Percentiles rank a stretch among this genome's conserved stretches.
Conservation (phyloP, 2,888 invertebrate species). For the Mantis religiosa region DNA sequence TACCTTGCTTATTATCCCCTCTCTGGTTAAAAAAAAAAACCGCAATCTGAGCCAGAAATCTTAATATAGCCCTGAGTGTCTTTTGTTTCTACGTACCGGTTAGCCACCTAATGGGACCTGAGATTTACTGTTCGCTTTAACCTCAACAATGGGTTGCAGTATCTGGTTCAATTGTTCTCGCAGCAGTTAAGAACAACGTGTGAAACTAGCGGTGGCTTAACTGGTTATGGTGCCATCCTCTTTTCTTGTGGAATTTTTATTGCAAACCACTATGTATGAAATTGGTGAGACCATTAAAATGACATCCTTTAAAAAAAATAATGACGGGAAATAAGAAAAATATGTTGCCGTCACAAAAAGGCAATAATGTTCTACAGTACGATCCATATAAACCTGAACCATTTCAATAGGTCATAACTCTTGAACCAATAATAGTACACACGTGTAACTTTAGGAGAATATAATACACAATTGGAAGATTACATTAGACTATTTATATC, state of each 20-base stretch:
- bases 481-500: no score
- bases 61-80: neutral
- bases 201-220: neutral
- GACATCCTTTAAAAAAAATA: neutral
- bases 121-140: neutral
- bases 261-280: neutral
- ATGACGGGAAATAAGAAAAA: neutral
- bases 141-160: neutral
- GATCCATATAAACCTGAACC: no score
- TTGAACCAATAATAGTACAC: no score
- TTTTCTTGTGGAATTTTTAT: neutral
- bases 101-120: neutral
- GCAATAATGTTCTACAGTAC: no score
- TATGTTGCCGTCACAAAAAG: no score
- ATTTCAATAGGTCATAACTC: no score
- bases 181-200: neutral
- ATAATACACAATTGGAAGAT: no score
- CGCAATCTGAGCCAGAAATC: neutral
- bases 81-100: neutral
- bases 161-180: neutral
- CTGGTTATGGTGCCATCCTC: neutral
- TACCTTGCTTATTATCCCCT: neutral
- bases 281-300: no score
- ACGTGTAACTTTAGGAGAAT: no score
- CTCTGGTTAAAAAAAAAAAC: neutral